Evolutionary conservation across 2,888 invertebrate species (phyloP).

Genomic region (Andrena chrysosceles): DNA sequence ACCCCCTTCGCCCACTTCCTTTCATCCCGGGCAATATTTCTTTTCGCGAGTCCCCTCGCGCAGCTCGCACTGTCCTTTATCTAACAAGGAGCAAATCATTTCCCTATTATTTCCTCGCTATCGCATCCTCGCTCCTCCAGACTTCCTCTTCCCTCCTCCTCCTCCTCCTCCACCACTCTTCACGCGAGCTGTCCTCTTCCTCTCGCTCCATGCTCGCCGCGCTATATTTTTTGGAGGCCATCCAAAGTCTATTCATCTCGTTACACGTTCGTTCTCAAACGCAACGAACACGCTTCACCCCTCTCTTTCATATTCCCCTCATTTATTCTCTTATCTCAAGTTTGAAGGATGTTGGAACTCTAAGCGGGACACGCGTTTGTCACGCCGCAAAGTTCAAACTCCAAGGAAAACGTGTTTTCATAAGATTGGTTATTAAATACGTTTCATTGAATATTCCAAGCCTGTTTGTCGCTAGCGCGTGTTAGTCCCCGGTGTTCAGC

Average conservation of each 20-base stretch:
- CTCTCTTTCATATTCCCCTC: neutral
- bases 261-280: slow-evolving; percentile 63
- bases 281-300: neutral
- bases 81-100: slow-evolving; percentile 85
- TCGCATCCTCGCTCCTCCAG: slow-evolving; percentile 78
- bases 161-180: slow-evolving; percentile 74
- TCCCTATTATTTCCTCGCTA: slow-evolving; percentile 85
- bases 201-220: slow-evolving; percentile 57
- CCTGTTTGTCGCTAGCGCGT: neutral
- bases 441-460: neutral
- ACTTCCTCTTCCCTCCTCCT: slow-evolving; percentile 76
- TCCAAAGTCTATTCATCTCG: slow-evolving; percentile 84
- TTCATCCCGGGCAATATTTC: slow-evolving; percentile 84
- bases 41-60: slow-evolving; percentile 82
- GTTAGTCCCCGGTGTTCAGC: neutral
- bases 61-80: slow-evolving; percentile 82
- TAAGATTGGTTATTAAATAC: no score
- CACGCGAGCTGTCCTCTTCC: slow-evolving; percentile 74
- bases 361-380: neutral
- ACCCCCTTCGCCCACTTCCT: slow-evolving; percentile 76
- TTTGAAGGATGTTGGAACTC: neutral
- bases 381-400: neutral
- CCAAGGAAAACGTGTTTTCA: no score
- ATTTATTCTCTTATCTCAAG: neutral
- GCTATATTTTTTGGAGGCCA: slow-evolving; percentile 82